Base-by-base conservation (phyloP, 2,113 vertebrate genomes). In the Petromus typicus region DNA sequence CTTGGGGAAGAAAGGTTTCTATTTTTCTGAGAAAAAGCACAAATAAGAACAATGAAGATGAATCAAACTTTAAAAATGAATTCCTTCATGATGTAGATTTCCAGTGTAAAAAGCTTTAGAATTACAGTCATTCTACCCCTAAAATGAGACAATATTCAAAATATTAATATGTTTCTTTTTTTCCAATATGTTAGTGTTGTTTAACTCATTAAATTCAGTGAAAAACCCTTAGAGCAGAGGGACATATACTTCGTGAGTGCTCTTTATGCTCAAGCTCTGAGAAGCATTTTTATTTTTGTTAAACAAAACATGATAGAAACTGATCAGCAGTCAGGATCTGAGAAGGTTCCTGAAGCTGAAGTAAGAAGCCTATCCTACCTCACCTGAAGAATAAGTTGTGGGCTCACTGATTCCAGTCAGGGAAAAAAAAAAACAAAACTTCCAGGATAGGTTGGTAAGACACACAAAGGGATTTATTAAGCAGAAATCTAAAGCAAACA, bases 281-380 rank as follows among this genome's bases (percentile, higher is more conserved):
- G 78, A 93, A 96, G 94, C 45, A 82, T n/a, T 30, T n/a, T n/a
- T n/a, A n/a, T n/a, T n/a, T n/a, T 89, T 94, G 66, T 97, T 66
- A 97, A 71, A 16, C 56, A 57, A 30, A 69, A 97, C 98, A 96
- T 86, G 79, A 84, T 59, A 97, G 51, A 43, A 43, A 71, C 5
- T 1, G 40, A 7, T 71, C 37, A 71, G 22, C 20, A 43, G 37
- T 7, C 37, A 71, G 37, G 37, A 25, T 40, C 37, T 40, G 22
- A 43, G n/a, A 14, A 66, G 64, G 64, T 7, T 34, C 64, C 64
- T n/a, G 5, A 71, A 43, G 22, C 22, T 37, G 40, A 40, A 71
- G 20, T 43, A 71, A 43, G 69, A n/a, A 12, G 22, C 37, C 69
- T 71, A 25, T 40, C 37, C 22, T 9, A 23, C 69, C n/a, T 37